Evolutionary conservation across 2,797 vertebrate genomes (phyloP).

Genomic region (Mastacembelus armatus): DNA sequence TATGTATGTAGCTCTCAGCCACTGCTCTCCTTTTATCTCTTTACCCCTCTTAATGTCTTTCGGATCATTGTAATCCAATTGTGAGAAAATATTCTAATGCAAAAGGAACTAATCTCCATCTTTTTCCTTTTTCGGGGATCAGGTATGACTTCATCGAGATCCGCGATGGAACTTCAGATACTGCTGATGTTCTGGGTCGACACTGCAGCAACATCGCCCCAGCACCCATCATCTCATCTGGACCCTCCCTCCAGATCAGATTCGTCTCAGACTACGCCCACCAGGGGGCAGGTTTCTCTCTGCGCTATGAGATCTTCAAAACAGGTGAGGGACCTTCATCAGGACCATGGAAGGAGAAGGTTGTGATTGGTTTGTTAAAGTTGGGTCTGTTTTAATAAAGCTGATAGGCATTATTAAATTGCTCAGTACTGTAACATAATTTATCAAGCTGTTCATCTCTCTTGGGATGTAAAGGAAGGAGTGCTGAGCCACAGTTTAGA

Average conservation of each 20-base stretch:
- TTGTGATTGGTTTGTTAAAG: no score
- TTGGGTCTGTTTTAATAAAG: neutral
- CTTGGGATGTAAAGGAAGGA: no score
- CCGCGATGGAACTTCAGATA: constrained; percentile 91
- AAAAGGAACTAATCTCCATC: neutral
- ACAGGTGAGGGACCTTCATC: constrained; percentile 86
- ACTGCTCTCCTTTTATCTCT: constrained; percentile 11
- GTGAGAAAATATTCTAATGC: neutral
- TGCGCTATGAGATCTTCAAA: constrained; percentile 98
- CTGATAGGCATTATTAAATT: neutral
- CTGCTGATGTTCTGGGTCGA: constrained; percentile 91
- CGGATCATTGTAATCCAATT: no score
- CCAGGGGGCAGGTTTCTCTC: constrained; percentile 97
- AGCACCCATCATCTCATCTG: constrained; percentile 94
- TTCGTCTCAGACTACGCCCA: constrained; percentile 97
- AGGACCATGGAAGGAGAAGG: no score
- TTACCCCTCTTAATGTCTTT: constrained; percentile 20
- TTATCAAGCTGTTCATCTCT: no score
- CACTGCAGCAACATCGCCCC: constrained; percentile 99
- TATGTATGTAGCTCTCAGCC: constrained; percentile 33
- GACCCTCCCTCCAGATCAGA: constrained; percentile 91
- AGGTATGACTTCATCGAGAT: constrained; percentile 99
- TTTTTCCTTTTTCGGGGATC: constrained; percentile 21
- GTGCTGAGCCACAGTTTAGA: no score
- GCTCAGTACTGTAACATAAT: no score